These are phyloP conservation scores for Aspiorhynchus laticeps DNA, from an alignment of 2,113 vertebrate species.

Conservation along the genomic window DNA sequence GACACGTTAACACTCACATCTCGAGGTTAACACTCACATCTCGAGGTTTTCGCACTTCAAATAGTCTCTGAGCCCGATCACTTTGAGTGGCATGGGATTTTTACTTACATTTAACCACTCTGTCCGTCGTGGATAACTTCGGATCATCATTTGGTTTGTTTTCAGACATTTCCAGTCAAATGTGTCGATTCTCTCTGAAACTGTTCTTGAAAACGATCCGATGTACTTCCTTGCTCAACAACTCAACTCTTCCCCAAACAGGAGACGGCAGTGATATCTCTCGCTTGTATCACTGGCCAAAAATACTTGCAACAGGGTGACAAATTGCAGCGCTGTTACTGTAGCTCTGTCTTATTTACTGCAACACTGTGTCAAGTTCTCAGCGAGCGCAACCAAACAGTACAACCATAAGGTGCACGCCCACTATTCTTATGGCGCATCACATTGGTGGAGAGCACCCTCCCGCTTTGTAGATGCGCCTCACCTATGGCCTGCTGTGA, in stretches of 20 bases:
- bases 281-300: conserved; percentile 74
- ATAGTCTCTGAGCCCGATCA: not conserved
- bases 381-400: conserved; percentile 64
- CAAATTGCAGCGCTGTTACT: conserved; percentile 73
- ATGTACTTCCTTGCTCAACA: conserved; percentile 69
- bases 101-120: conserved; percentile 95
- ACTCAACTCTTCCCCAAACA: conserved; percentile 69
- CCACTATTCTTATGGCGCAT: not conserved
- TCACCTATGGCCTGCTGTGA: not conserved
- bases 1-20: conserved; percentile 17
- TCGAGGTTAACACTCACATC: too few relatives aligned
- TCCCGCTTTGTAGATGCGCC: not conserved
- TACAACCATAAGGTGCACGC: conserved; percentile 60
- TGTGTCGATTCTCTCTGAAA: conserved; percentile 66
- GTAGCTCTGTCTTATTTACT: conserved; percentile 77
- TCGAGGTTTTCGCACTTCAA: conserved; percentile 38
- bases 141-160: conserved; percentile 93
- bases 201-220: conserved; percentile 67
- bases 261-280: conserved; percentile 75
- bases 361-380: conserved; percentile 72
- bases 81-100: not conserved
- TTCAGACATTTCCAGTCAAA: conserved; percentile 93
- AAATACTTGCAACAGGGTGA: conserved; percentile 78
- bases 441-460: conserved; percentile 62
- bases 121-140: conserved; percentile 96